A percentile compares a stretch with the other conserved stretches of the same genome.
These are phyloP conservation scores for Ophioderma brevispina DNA, from an alignment of 35 echinoderm and acorn worm species.

Conservation along the genomic window DNA sequence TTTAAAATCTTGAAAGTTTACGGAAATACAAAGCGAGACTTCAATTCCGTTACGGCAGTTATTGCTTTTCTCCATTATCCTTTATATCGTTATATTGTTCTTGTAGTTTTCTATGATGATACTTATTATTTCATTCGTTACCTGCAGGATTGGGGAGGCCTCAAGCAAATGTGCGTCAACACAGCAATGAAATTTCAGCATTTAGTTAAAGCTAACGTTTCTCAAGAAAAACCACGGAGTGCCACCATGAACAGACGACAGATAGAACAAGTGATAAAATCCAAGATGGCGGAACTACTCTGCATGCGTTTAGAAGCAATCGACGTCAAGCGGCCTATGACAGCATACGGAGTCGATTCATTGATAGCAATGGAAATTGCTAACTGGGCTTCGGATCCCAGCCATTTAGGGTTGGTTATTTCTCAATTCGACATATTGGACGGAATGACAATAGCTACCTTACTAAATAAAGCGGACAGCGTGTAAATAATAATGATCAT, in stretches of 20 bases:
- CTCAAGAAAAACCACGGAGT: neutral
- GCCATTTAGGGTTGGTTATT: constrained; percentile 2
- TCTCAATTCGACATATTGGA: constrained; percentile 31
- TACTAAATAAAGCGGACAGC: constrained; percentile 9
- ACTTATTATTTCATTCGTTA: neutral
- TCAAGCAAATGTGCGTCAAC: constrained; percentile 19
- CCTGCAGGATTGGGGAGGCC: constrained; percentile 19
- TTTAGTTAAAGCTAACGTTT: neutral
- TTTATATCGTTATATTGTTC: too few species aligned
- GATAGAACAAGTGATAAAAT: constrained; percentile 28
- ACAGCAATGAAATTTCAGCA: constrained; percentile 20
- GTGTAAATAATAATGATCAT: too few species aligned
- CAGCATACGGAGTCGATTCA: constrained; percentile 32
- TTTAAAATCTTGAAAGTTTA: too few species aligned
- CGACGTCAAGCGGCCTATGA: constrained; percentile 22
- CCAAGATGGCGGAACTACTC: constrained; percentile 31
- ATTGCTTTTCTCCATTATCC: too few species aligned
- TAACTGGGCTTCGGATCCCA: constrained; percentile 22
- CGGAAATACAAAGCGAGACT: too few species aligned
- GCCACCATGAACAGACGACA: neutral
- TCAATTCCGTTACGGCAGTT: too few species aligned
- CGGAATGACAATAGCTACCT: constrained; percentile 13
- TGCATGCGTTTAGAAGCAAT: constrained; percentile 30
- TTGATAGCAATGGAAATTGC: constrained; percentile 32
- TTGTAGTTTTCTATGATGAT: too few species aligned